Evolutionary conservation across 2,113 vertebrate genomes (phyloP), one percentile per base, ranked within the genome.

Genomic region (Helogale parvula): DNA sequence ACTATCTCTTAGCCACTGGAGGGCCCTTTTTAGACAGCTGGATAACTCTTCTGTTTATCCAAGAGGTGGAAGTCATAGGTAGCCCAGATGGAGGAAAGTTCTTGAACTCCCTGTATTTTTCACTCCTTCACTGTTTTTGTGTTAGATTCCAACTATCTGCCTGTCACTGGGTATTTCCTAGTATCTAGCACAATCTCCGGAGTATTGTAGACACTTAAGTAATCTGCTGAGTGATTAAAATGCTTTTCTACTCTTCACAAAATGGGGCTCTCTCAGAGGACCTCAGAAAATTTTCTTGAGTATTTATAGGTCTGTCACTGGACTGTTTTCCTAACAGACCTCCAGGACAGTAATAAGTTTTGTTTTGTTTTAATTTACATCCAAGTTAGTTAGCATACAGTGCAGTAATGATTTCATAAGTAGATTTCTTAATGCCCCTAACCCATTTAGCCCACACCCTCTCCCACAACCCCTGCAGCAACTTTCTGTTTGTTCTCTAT

Each of bases 221-320:
- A 93, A 94, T 71, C 66, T 93, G 25, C 54, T 93, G 41, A 95
- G 4, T 93, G n/a, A 80, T 96, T 77, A 92, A 88, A 93, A 91
- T 74, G 7, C 11, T 54, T 93, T 86, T 77, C 23, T 15, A 19
- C 33, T 87, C 41, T 63, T 93, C 57, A 76, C 19, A 92, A 90
- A 77, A 16, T 33, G 85, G 35, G 47, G n/a, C 52, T 86, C 25
- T 87, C 29, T 77, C 14, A 72, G 25, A 65, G 29, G 15, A 9
- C 13, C 47, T 83, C 27, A 38, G 50, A 57, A 89, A 91, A 71
- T n/a, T 80, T 79, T 27, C 63, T 54, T 88, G 50, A 84, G 31
- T 91, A 63, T 7, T 54, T 65, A n/a, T 0, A 16, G 9, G 29
- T 79, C 14, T 29, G 21, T 95, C 45, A 45, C 74, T 83, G 68